Evolutionary conservation across 2,888 invertebrate species (phyloP).

Genomic region (Sympetrum striolatum): DNA sequence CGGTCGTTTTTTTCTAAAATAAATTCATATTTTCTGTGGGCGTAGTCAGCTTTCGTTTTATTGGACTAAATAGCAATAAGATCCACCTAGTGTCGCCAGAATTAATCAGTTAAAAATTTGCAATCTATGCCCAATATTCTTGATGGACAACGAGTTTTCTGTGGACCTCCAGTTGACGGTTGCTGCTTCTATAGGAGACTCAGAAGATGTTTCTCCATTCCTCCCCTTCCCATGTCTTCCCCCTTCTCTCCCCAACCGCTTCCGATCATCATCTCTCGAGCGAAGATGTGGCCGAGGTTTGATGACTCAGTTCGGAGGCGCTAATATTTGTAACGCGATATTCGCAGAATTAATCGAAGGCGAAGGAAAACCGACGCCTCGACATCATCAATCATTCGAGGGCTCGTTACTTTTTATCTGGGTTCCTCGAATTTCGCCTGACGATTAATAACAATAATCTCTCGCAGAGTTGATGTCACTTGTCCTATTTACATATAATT

Average conservation of each 20-base stretch:
- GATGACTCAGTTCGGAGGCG: background rate
- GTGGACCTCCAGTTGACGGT: too few species aligned
- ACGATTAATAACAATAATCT: background rate
- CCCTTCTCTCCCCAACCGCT: background rate
- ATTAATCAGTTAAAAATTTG: too few species aligned
- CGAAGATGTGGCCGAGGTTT: background rate
- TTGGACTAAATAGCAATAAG: too few species aligned
- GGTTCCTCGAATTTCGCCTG: background rate
- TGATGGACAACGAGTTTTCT: too few species aligned
- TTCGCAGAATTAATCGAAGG: background rate
- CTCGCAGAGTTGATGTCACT: background rate
- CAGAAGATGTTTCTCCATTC: too few species aligned
- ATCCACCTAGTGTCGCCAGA: too few species aligned
- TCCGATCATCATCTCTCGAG: background rate
- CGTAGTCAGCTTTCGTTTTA: too few species aligned
- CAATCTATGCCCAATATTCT: too few species aligned
- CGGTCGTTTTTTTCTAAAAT: too few species aligned
- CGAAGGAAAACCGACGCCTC: background rate
- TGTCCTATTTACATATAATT: background rate
- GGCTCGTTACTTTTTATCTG: background rate
- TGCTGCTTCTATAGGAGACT: too few species aligned
- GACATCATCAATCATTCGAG: background rate
- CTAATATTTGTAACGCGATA: background rate
- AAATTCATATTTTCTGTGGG: too few species aligned
- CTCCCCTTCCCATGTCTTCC: background rate